Base-by-base conservation (phyloP, 2,888 invertebrate species). In the Operophtera brumata region DNA sequence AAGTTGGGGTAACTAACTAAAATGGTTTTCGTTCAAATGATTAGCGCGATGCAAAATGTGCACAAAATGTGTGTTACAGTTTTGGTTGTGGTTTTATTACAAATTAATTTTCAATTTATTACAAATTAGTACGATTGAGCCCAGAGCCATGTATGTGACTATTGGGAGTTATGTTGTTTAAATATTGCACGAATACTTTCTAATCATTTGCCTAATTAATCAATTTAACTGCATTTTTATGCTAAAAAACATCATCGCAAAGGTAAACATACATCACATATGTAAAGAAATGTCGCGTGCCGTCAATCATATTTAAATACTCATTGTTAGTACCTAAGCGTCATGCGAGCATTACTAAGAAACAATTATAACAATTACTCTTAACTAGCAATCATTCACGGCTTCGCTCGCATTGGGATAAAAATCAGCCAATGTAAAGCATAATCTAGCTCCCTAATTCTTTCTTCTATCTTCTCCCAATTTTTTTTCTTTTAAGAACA, bases 221-320 rank as follows among this genome's bases (percentile, higher is more conserved):
- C 41, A 25, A 47, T 51, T 45, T n/a, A n/a, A 30, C 30, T 5
- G 46, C 30, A 32, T 28, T 47, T 42, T n/a, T 39, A 12, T 40
- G 39, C 36, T 32, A 44, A 54, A 37, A 20, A 3, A 4, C 20
- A 20, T 20, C 13, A 13, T 36, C n/a, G 30, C 11, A 25, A 47
- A 6, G 54, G 44, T 49, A 54, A 36, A 12, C n/a, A 40, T 47
- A 54, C 44, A 48, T 44, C 47, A 48, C 20, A 39, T n/a, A 6
- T 11, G 32, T 30, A 47, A 42, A 43, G 34, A 43, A 54, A 44
- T 34, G 36, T 47, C 10, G 52, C 52, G 42, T 52, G 52, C 11
- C 11, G 30, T 41, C 40, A 26, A 13, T 47, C 42, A 30, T 36
- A 47, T 30, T 36, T 47, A n/a, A 30, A 42, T 42, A 46, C 42